Base-by-base conservation (phyloP, 2,888 invertebrate species). In the Pantelozetes paolii region DNA sequence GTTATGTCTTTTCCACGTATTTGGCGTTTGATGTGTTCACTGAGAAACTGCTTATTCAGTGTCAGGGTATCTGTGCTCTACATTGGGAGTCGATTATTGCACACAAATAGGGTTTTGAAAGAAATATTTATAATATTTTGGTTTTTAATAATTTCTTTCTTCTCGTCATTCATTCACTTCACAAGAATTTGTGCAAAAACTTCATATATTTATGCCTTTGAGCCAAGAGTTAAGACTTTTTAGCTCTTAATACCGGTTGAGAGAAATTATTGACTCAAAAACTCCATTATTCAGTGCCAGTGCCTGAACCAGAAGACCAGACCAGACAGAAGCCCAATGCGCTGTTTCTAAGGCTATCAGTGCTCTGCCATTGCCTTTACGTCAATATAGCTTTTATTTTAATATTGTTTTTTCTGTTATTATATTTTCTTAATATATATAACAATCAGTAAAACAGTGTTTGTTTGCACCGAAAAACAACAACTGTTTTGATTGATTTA, bases 191-290 rank as follows among this genome's bases (percentile, higher is more conserved):
- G n/a, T n/a, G 15, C 18, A 11, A 2, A 23, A 50, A 8, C 9
- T 54, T 26, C 8, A 26, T 26, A 54, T 54, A 26, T 26, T 8
- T 54, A 54, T 54, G 54, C 54, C 54, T 54, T 54, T 54, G 26
- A 54, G 54, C 54, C 54, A 54, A 54, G 9, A 26, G 26, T n/a
- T n/a, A n/a, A n/a, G n/a, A n/a, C n/a, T n/a, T n/a, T n/a, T n/a
- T n/a, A n/a, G n/a, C n/a, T n/a, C n/a, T n/a, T 54, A 54, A 54
- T 54, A 54, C 54, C 54, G 54, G 54, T 54, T 54, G 54, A 54
- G 54, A 26, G 54, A 54, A 54, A 54, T 54, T 54, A 54, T 54
- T 54, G 20, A 54, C 54, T 26, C 3, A 54, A 50, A 26, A 54
- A 54, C 54, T 54, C 54, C 54, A 54, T 54, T 54, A 54, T 54